Base-by-base conservation (phyloP, 2,113 vertebrate species). In the Nyctereutes procyonoides region DNA sequence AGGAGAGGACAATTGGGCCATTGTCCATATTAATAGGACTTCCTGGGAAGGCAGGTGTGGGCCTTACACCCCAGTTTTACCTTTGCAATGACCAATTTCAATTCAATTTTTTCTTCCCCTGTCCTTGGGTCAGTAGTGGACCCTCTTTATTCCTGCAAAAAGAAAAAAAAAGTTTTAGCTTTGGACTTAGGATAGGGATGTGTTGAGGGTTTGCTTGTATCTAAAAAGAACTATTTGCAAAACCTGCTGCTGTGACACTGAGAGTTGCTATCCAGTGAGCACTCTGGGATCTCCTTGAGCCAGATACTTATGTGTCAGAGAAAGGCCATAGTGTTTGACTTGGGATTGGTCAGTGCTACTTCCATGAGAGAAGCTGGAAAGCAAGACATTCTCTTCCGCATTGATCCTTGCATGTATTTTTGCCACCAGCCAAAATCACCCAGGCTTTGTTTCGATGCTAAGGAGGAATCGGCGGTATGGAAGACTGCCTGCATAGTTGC, bases 1-100 rank as follows among this genome's bases (percentile, higher is more conserved):
- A 60, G 63, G 8, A 48, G 87, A 80, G 65, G 96, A 98, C 96
- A 98, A 87, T 51, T 30, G 74, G 63, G 71, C 90, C 90, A 83
- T 97, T 97, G 96, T 98, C 62, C 0, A 16, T 15, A 22, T 71
- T 97, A 88, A 79, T 32, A 80, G 92, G 65, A 76, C 92, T 93
- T 95, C 88, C 84, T 63, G 19, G 77, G 84, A 80, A 90, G 93
- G 90, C 92, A 93, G 80, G 96, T 94, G 71, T 71, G 90, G 90
- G 58, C 38, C 76, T 90, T 92, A 73, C 65, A 85, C 74, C 73
- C 53, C 15, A 13, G 38, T 97, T 65, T 79, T 71, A 48, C 77
- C 87, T 90, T 67, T 69, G 87, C 90, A 88, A 13, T 80, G 82
- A 51, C 90, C 77, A 84, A 87, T 90, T 91, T 76, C 83, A 58